phyloP scores from a whole-genome alignment of 2,113 vertebrate genomes.

The Phyllostomus hastatus region DNA sequence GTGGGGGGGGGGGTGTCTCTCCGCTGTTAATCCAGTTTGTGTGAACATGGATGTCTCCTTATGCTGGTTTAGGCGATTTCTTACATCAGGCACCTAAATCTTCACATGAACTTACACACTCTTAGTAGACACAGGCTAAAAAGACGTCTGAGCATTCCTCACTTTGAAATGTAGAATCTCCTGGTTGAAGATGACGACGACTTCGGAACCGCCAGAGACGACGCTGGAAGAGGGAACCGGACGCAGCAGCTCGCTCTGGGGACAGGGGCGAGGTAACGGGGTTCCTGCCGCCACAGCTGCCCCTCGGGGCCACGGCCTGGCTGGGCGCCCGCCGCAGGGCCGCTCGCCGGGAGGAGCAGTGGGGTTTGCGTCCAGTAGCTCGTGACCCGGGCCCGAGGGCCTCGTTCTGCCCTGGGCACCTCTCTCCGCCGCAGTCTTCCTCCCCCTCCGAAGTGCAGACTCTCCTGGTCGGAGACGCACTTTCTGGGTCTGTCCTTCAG shows the following conservation, averaged over 20 bases:
- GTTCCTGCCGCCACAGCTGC: accelerated
- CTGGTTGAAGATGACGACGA: slow-evolving; percentile 37
- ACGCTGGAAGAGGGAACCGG: slow-evolving; percentile 8
- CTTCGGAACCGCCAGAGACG: slow-evolving; percentile 49
- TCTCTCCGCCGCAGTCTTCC: accelerated
- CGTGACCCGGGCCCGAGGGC: not conserved
- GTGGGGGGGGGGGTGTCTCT: accelerated
- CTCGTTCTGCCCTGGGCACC: not conserved
- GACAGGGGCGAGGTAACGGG: slow-evolving; percentile 33
- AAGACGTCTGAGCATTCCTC: not conserved
- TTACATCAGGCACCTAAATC: not conserved
- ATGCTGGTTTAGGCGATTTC: not conserved
- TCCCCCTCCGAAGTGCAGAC: too few species aligned
- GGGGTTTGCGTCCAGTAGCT: not conserved
- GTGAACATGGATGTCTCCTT: not conserved
- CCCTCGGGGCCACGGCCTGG: too few species aligned
- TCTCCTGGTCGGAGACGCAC: not conserved
- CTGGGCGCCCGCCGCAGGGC: not conserved
- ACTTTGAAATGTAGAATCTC: slow-evolving; percentile 41
- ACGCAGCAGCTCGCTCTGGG: not conserved
- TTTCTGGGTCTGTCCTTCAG: not conserved
- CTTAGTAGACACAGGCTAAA: not conserved
- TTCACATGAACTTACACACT: not conserved
- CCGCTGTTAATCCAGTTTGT: too few species aligned
- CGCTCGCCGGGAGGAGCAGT: not conserved